phyloP scores from a whole-genome alignment of 2,113 vertebrate species.

The Varanus salvator region DNA sequence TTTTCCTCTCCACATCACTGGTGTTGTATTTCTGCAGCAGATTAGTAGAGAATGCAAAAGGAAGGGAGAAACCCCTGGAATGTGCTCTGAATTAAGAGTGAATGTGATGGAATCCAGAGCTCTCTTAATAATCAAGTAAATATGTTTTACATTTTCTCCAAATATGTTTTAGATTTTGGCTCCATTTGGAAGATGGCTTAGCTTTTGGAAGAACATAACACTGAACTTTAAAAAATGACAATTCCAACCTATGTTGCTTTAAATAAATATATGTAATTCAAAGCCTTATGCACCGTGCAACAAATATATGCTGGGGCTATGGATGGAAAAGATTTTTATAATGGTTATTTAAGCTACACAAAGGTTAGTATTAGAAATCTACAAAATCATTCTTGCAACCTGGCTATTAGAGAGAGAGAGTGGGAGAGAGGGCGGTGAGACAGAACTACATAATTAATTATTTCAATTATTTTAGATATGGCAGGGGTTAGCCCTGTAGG shows the following conservation, averaged over 20 bases:
- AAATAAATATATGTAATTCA: conserved; percentile 69
- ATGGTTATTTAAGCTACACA: conserved; percentile 54
- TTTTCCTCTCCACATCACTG: conserved; percentile 44
- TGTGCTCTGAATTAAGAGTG: conserved; percentile 75
- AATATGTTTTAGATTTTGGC: conserved; percentile 76
- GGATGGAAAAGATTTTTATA: conserved; percentile 37
- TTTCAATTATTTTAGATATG: conserved; percentile 14
- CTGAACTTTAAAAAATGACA: conserved; percentile 65
- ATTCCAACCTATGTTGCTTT: conserved; percentile 66
- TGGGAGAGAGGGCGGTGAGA: not conserved
- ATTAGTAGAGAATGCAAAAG: conserved; percentile 65
- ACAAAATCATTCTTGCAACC: conserved; percentile 42
- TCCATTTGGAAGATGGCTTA: conserved; percentile 65
- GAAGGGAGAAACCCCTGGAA: conserved; percentile 74
- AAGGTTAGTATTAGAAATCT: conserved; percentile 39
- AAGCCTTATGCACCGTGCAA: conserved; percentile 61
- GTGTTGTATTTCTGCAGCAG: conserved; percentile 61
- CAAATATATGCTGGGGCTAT: conserved; percentile 53
- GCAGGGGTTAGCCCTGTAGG: not conserved
- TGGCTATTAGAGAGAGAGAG: not conserved
- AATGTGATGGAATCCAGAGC: conserved; percentile 76
- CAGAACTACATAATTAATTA: not conserved
- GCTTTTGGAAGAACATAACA: conserved; percentile 68
- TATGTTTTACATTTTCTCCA: conserved; percentile 74
- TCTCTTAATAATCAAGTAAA: conserved; percentile 72